phyloP scores from a whole-genome alignment of 2,113 vertebrate genomes.

The Bujurquina vittata region DNA sequence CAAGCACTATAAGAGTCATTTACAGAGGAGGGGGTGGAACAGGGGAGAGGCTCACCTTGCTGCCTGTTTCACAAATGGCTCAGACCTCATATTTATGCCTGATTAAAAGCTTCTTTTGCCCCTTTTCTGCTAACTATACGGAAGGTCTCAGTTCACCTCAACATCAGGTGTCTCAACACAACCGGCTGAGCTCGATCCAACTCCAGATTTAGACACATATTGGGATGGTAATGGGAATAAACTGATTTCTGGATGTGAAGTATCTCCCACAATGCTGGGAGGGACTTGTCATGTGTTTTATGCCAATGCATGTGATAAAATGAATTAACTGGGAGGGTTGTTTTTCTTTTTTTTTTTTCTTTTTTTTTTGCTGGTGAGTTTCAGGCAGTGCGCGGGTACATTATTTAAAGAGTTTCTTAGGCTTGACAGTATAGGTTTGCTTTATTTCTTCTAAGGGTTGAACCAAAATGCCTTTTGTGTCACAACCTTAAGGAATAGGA shows the following conservation, averaged over 20 bases:
- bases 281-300: constrained; percentile 32
- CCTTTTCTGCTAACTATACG: constrained; percentile 19
- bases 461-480: constrained; percentile 83
- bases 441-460: constrained; percentile 70
- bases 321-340: constrained; percentile 20
- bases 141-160: constrained; percentile 18
- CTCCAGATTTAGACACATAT: constrained; percentile 22
- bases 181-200: constrained; percentile 16
- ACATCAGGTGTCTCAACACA: constrained; percentile 38
- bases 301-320: constrained; percentile 26
- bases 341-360: neutral
- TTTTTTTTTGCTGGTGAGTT: constrained; percentile 62
- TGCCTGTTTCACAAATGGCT: constrained; percentile 59
- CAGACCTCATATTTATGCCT: constrained; percentile 41
- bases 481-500: constrained; percentile 77
- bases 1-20: constrained; percentile 82
- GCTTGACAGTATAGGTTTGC: constrained; percentile 36
- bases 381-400: constrained; percentile 60
- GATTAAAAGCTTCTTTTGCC: constrained; percentile 28
- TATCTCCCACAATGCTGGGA: constrained; percentile 32
- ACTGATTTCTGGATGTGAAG: constrained; percentile 26
- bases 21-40: constrained; percentile 68
- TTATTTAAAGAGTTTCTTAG: constrained; percentile 32
- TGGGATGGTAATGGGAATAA: constrained; percentile 14
- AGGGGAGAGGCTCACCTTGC: constrained; percentile 71